These are phyloP conservation scores for Drosophila orosa DNA, from an alignment of 1,140 invertebrate species.

Conservation along the genomic window DNA sequence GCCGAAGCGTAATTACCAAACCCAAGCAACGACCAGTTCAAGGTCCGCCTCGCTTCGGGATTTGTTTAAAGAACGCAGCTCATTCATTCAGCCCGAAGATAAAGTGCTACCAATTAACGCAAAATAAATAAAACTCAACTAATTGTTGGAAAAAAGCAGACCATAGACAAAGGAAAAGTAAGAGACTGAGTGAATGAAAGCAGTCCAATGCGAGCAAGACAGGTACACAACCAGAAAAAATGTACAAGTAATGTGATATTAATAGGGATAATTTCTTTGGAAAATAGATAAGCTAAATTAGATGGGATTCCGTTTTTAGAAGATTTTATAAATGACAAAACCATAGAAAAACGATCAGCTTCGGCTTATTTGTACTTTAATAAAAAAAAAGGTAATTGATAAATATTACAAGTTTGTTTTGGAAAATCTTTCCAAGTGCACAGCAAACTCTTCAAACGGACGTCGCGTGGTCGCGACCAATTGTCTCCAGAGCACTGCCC, in stretches of 20 bases:
- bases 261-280: neutral
- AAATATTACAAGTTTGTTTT: neutral
- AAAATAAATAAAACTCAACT: constrained; percentile 84
- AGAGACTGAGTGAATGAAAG: constrained; percentile 30
- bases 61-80: constrained; percentile 81
- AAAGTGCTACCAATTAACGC: constrained; percentile 84
- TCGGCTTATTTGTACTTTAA: no score
- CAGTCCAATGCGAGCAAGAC: constrained; percentile 18
- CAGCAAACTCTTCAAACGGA: constrained; percentile 61
- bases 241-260: neutral
- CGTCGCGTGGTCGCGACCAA: constrained; percentile 46
- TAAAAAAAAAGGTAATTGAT: no score
- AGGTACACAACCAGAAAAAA: constrained; percentile 9
- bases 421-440: constrained; percentile 26
- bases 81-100: constrained; percentile 80
- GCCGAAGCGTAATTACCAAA: constrained; percentile 72
- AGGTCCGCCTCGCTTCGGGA: constrained; percentile 57
- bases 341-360: no score
- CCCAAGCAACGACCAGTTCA: constrained; percentile 58
- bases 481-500: constrained; percentile 52
- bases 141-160: constrained; percentile 76
- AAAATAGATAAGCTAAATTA: neutral
- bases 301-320: neutral
- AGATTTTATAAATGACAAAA: neutral
- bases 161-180: constrained; percentile 46